Evolutionary conservation across 92 coral and sea anemone genomes (phyloP), one percentile per base, ranked within the genome.

Genomic region (Meandrina meandrites): DNA sequence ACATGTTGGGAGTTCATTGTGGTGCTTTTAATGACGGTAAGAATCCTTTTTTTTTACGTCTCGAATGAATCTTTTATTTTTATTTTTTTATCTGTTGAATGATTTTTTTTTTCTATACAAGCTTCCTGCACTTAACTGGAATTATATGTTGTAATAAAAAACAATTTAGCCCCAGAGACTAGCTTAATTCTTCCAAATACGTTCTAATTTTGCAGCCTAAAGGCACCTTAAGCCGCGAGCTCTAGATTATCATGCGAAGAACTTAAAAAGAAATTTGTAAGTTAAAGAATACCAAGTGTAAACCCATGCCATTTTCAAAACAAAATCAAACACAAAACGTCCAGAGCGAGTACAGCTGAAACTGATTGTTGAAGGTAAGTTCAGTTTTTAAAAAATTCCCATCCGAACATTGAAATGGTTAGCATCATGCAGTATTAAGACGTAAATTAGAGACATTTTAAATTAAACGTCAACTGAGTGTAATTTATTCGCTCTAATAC

Each of bases 101-200:
- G 28, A 68, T 32, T 28, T 48, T 17, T 48, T 15, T 70, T 68
- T 9, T 1, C 27, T 70, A 48, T 68, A 50, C 31, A 69, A n/a
- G 66, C 62, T 3, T 8, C 34, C 0, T 47, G 30, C 27, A 30
- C 14, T 28, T 30, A 50, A 48, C 48, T 28, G 34, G 42, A 27
- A 18, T 82, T 40, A 30, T 34, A 31, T 8, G 4, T 27, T 22
- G 47, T 16, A 11, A 19, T 64, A 79, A 79, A 79, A 79, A 32
- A 7, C 69, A 40, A 40, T 80, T 40, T 62, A 62, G 73, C 45
- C 35, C 22, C 31, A 8, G 50, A 68, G 15, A 27, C 30, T 21
- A 57, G 58, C 47, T 47, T 67, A 42, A 66, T 81, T 48, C 47
- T 68, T 68, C 68, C 76, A 48, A 82, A 80, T 37, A 15, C 32